Evolutionary conservation across 2,113 vertebrate genomes (phyloP), one percentile per base, ranked within the genome.

Genomic region (Eulacestoma nigropectus): DNA sequence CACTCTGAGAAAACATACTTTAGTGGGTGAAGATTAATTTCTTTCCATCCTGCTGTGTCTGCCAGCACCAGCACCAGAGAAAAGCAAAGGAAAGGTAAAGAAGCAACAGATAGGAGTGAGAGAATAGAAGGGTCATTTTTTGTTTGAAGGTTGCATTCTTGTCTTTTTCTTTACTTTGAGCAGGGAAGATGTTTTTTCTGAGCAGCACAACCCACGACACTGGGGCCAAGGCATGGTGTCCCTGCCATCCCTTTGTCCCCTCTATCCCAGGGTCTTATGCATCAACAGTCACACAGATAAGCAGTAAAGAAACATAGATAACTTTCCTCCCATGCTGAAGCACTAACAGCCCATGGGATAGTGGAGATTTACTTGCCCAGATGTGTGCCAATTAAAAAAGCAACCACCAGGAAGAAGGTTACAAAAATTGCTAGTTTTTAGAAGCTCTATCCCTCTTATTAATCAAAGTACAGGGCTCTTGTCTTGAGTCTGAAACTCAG

Each of bases 11-110:
- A 95, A 92, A 84, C 73, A 79, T 78, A 72, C 92, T 95, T 95
- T 92, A 62, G 57, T 80, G 87, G 85, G 93, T 94, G 81, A 96
- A 95, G 93, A 95, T 95, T 91, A 96, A 95, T 93, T 93, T 95
- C 41, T 89, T 87, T 84, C 81, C 62, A 64, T 93, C 67, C 73
- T 3, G 6, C 93, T 89, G 77, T 87, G 69, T 87, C 69, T 94
- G 89, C 93, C 89, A 89, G 77, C 73, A 72, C 47, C 42, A 81
- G 77, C 53, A 50, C 77, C 47, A 37, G 25, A 74, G 77, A 87
- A 95, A 84, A 87, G 68, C 55, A 70, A 80, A 65, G 17, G 13
- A 46, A 92, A 95, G 64, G 75, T 59, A 89, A 92, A 96, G 87
- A 85, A 93, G 63, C 79, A 90, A 86, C 59, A 89, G 86, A 86